Conservation (phyloP, 2,113 vertebrate genomes). For the Psittacula cyanocephala region DNA sequence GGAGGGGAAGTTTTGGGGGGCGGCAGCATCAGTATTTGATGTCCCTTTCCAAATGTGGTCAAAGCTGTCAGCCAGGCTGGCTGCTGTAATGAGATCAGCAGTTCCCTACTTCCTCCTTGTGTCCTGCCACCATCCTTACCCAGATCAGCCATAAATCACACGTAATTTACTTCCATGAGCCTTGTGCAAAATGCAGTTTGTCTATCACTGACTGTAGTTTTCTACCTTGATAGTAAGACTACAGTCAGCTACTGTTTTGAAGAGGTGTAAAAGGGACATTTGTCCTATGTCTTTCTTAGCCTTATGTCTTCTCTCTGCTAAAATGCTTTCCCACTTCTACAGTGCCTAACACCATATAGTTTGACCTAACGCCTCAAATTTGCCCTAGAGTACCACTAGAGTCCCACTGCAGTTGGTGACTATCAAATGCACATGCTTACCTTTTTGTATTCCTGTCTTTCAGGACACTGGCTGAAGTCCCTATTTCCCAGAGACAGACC, state of each 20-base stretch:
- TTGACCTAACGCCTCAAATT: neutral
- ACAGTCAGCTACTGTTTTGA: neutral
- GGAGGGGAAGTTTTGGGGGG: fast-evolving
- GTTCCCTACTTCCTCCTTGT: neutral
- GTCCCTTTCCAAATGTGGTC: neutral
- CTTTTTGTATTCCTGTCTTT: neutral
- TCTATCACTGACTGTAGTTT: neutral
- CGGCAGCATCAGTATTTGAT: neutral
- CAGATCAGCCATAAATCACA: neutral
- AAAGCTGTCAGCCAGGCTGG: neutral
- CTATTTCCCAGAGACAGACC: neutral
- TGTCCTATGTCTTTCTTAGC: neutral
- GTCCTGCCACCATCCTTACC: neutral
- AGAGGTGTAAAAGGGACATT: neutral
- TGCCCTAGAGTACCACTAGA: neutral
- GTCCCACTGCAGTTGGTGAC: neutral
- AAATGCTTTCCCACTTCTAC: neutral
- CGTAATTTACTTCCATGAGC: neutral
- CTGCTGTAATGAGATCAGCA: neutral
- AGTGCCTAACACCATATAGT: neutral
- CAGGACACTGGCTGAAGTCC: neutral
- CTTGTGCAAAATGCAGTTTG: neutral
- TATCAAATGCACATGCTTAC: neutral
- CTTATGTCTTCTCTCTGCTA: neutral
- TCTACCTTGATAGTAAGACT: neutral